Evolutionary conservation across 2,888 invertebrate genomes (phyloP).

Genomic region (Papilio protenor): DNA sequence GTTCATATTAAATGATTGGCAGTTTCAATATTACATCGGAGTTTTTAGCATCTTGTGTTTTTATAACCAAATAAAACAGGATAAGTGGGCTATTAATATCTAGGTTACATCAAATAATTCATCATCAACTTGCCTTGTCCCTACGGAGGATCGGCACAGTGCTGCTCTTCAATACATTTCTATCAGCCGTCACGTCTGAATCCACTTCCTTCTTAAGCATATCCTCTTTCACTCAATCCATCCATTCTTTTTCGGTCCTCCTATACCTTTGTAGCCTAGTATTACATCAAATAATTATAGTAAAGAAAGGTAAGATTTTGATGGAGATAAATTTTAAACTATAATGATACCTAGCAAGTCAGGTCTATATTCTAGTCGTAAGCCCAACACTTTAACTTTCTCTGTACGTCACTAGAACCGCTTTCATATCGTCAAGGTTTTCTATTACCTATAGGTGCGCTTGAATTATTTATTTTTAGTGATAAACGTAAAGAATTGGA

Average conservation of each 20-base stretch:
- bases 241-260: too few species aligned
- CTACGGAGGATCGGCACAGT: too few species aligned
- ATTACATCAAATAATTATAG: neutral
- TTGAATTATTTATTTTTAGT: neutral
- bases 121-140: too few species aligned
- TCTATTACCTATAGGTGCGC: neutral
- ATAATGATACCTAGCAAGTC: neutral
- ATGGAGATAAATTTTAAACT: neutral
- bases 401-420: neutral
- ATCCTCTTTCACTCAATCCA: too few species aligned
- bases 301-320: neutral
- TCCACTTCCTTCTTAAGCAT: too few species aligned
- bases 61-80: too few species aligned
- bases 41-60: neutral
- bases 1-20: slow-evolving; percentile 36
- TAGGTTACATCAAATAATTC: neutral
- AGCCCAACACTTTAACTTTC: neutral
- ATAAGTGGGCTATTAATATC: neutral
- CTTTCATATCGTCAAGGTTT: neutral
- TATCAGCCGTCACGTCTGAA: too few species aligned
- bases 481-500: neutral
- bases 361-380: neutral
- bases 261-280: too few species aligned
- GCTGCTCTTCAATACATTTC: too few species aligned
- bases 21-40: slow-evolving; percentile 23